Conservation (phyloP, 2,888 invertebrate species). For the Brachycybe producta region DNA sequence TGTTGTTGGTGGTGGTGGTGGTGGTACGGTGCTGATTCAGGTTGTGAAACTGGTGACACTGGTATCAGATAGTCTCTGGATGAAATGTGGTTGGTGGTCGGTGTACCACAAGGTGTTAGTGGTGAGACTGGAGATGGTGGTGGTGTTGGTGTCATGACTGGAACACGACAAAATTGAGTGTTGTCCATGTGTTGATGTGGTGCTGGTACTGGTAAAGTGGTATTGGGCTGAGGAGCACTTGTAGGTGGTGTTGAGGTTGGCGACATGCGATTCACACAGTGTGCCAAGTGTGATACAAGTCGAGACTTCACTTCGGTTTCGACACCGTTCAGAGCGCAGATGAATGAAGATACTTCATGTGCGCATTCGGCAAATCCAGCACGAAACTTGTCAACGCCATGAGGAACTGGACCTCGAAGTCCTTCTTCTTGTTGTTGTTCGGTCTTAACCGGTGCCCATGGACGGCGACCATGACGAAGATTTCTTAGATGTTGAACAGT, state of each 20-base stretch:
- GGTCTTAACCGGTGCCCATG: neutral
- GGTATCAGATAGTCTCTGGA: conserved; percentile 1
- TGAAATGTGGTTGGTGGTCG: neutral
- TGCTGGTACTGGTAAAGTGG: neutral
- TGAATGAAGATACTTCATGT: conserved; percentile 27
- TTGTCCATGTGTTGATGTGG: neutral
- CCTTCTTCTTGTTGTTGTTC: neutral
- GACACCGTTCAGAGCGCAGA: conserved; percentile 24
- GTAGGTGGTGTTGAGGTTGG: neutral
- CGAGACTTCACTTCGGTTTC: conserved; percentile 25
- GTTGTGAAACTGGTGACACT: conserved; percentile 5
- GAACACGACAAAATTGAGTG: neutral
- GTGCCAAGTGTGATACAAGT: conserved; percentile 27
- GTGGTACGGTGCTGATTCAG: neutral
- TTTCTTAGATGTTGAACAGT: conserved; percentile 15
- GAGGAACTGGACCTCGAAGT: neutral
- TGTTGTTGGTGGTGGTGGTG: neutral
- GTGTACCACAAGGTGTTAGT: neutral
- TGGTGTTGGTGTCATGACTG: conserved; percentile 12
- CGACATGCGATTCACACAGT: conserved; percentile 20
- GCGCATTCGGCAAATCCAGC: conserved; percentile 30
- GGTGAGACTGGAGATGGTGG: conserved; percentile 15
- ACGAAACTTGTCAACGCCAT: conserved; percentile 25
- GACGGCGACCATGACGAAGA: conserved; percentile 4
- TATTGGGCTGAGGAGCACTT: neutral